Evolutionary conservation across 2,797 vertebrate genomes (phyloP), one percentile per base, ranked within the genome.

Genomic region (Helicolenus hilgendorfi): DNA sequence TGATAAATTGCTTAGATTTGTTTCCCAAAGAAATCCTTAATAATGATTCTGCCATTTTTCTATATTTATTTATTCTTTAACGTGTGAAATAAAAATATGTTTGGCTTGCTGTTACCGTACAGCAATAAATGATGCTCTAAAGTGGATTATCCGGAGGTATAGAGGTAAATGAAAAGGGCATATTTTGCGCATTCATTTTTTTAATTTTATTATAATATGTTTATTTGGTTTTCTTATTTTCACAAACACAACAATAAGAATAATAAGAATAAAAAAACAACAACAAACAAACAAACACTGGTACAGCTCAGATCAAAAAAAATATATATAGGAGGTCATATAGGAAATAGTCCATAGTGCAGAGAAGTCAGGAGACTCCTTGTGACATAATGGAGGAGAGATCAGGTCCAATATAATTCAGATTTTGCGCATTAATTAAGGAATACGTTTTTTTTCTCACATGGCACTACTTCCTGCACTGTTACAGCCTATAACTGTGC

Each of bases 251-350:
- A 15, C 14, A 41, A 41, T 15, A 41, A 41, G 14, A 41, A 41
- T 41, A 41, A 41, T 41, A 0, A 15, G 3, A 29, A 29, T 29
- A 15, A 41, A 14, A 14, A 11, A 4, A 1, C 0, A 36, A 11
- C 4, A 38, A 38, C 11, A 38, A 38, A 38, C 36, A 38, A 31
- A 31, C 2, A 41, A 41, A 41, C 14, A 41, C 38, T 41, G 14
- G 38, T 41, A 41, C 38, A 41, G 38, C 38, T 41, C 38, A 41
- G 38, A 41, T 41, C 13, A 41, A 41, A 4, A 41, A 41, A 29
- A 11, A 41, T 38, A 41, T 0, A 41, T 41, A 41, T 41, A 41
- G 38, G 14, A 41, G 0, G 38, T 41, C 38, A 15, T 7, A 41
- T 41, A 41, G 38, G 38, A 41, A 15, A 41, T 41, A 41, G 14